Base-by-base conservation (phyloP, 2,113 vertebrate genomes). In the Leucopsar rothschildi region DNA sequence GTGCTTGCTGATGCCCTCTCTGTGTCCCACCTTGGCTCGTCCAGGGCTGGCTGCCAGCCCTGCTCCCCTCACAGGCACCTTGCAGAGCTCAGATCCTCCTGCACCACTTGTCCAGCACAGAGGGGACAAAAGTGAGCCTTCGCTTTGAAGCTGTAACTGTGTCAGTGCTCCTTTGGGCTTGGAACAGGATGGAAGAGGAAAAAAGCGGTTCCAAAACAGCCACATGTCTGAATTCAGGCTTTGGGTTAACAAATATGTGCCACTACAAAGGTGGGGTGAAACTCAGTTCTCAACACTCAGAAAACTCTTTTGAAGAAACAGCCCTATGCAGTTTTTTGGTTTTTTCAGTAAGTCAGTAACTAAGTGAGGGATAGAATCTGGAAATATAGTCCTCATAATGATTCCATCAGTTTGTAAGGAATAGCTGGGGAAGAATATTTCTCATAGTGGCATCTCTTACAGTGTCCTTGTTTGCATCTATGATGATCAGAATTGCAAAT, bases 1-100 rank as follows among this genome's bases (percentile, higher is more conserved):
- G 5, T 0, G 1, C 9, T 78, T 6, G 1, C 42, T 53, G 24
- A 15, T 0, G 0, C 15, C 33, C 25, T 17, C 37, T 17, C 76
- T 25, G 19, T 33, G 61, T 21, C 22, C 45, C 47, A 35, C 1
- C 19, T 0, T 1, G 0, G 10, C 19, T 53, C 0, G 1, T 44
- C 56, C 4, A 1, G 10, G 42, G 12, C 15, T 13, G 12, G 16
- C 39, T 70, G 53, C 40, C 25, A 19, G 7, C 13, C 31, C 39
- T 55, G 40, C 18, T 84, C 12, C 37, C 27, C 19, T 86, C 5
- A 0, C 2, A 0, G 42, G 24, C 21, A 39, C 40, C 22, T 42
- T 29, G 44, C 19, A 5, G 37, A 15, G 17, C 39, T 81, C 17
- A 50, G 45, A 42, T 53, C 75, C 63, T 47, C 64, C 72, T 60